A percentile compares a stretch with the other conserved stretches of the same genome.
Conservation (phyloP, 2,888 invertebrate species). For the Venustoraphidia nigricollis region DNA sequence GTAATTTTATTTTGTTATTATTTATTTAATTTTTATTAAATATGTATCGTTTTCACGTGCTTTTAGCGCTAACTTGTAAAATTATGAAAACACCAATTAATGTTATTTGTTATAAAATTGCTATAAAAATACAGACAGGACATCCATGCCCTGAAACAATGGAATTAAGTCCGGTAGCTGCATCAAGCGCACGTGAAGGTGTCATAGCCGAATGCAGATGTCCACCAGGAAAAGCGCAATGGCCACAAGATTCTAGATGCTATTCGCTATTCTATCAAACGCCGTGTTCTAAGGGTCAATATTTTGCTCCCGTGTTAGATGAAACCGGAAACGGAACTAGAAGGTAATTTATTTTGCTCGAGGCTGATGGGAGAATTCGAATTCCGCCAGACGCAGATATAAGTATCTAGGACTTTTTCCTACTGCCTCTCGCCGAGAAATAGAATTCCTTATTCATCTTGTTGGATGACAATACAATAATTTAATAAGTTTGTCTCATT, state of each 20-base stretch:
- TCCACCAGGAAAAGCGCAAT: conserved; percentile 64
- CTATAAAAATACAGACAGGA: conserved; percentile 32
- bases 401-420: no score
- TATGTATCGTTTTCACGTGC: no score
- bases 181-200: conserved; percentile 31
- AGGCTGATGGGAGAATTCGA: no score
- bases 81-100: no score
- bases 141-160: conserved; percentile 73
- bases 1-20: no score
- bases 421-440: not conserved
- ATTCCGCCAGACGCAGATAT: no score
- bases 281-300: conserved; percentile 56
- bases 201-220: conserved; percentile 67
- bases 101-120: not conserved
- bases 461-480: no score
- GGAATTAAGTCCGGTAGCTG: conserved; percentile 53
- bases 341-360: not conserved
- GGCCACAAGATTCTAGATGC: conserved; percentile 50
- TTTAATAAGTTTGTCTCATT: no score
- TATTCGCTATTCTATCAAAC: conserved; percentile 59
- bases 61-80: no score
- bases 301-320: conserved; percentile 52
- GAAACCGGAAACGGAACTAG: not conserved
- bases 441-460: not conserved
- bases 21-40: no score